Evolutionary conservation across 2,113 vertebrate genomes (phyloP).

Genomic region (Sturnira hondurensis): DNA sequence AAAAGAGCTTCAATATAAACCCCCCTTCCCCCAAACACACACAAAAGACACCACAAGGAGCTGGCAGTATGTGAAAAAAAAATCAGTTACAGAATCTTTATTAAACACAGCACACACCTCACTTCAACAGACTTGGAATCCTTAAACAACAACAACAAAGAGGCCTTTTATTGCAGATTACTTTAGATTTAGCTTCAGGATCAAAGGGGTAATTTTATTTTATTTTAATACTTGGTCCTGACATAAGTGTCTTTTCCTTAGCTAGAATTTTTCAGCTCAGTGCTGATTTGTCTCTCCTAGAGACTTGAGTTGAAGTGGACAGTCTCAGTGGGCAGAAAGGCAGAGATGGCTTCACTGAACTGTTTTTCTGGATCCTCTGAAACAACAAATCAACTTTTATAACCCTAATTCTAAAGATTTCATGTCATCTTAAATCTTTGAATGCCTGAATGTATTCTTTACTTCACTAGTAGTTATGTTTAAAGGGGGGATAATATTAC

Average conservation of each 20-base stretch:
- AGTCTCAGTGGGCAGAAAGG: conserved; percentile 54
- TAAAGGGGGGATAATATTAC: conserved; percentile 56
- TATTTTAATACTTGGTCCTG: conserved; percentile 11
- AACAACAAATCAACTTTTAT: conserved; percentile 75
- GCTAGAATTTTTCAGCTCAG: conserved; percentile 40
- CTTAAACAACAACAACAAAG: conserved; percentile 13
- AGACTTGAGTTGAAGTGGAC: conserved; percentile 55
- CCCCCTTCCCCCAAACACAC: neutral
- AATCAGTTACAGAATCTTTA: conserved; percentile 66
- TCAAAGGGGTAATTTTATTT: conserved; percentile 36
- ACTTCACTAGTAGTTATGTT: conserved; percentile 74
- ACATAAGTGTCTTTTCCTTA: neutral
- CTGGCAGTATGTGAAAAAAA: conserved; percentile 58
- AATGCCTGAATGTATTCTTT: conserved; percentile 67
- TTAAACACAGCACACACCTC: conserved; percentile 3
- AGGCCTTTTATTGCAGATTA: conserved; percentile 18
- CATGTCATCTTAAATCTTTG: conserved; percentile 72
- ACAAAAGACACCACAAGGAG: conserved; percentile 49
- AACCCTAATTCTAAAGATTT: conserved; percentile 74
- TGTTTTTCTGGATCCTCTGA: conserved; percentile 26
- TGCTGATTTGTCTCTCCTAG: conserved; percentile 51
- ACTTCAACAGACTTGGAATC: conserved; percentile 30
- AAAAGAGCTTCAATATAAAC: conserved; percentile 60
- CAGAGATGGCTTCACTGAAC: conserved; percentile 59
- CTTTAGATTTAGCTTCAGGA: conserved; percentile 41